Percentiles rank a stretch among this genome's conserved stretches.
Evolutionary conservation across 2,888 invertebrate genomes (phyloP).

Genomic region (Heliconius cydno): DNA sequence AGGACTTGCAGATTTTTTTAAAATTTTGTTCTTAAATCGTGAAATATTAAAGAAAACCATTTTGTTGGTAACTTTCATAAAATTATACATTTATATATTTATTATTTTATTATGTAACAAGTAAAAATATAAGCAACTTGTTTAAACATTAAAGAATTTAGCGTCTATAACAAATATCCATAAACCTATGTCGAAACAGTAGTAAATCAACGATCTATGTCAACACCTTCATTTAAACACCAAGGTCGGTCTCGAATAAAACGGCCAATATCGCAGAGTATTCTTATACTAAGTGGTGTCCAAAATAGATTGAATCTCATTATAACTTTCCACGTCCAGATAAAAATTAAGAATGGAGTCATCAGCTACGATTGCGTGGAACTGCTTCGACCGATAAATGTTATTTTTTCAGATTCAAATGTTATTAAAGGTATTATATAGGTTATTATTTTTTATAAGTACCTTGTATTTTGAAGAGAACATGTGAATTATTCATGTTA

Average conservation of each 20-base stretch:
- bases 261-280: slow-evolving; percentile 64
- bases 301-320: slow-evolving; percentile 76
- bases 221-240: slow-evolving; percentile 79
- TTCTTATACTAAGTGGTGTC: slow-evolving; percentile 74
- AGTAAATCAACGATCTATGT: slow-evolving; percentile 75
- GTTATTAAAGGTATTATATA: neutral
- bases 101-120: neutral
- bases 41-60: too few species aligned
- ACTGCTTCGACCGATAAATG: slow-evolving; percentile 49
- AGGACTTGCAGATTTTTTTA: too few species aligned
- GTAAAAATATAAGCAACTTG: slow-evolving; percentile 18
- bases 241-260: slow-evolving; percentile 69
- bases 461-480: too few species aligned
- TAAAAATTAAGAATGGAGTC: slow-evolving; percentile 78
- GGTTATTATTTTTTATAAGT: too few species aligned
- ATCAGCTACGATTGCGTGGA: slow-evolving; percentile 69
- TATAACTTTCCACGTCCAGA: slow-evolving; percentile 76
- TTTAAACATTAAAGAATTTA: neutral
- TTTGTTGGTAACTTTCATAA: too few species aligned
- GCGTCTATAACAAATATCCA: neutral
- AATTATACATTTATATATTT: too few species aligned
- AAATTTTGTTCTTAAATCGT: fast-evolving
- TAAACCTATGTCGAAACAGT: slow-evolving; percentile 55
- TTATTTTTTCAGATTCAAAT: slow-evolving; percentile 31
- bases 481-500: too few species aligned